Percentiles rank a stretch among this genome's conserved stretches.
These are phyloP conservation scores for Sabatieria punctata DNA, from an alignment of 2,888 invertebrate species.

Conservation along the genomic window DNA sequence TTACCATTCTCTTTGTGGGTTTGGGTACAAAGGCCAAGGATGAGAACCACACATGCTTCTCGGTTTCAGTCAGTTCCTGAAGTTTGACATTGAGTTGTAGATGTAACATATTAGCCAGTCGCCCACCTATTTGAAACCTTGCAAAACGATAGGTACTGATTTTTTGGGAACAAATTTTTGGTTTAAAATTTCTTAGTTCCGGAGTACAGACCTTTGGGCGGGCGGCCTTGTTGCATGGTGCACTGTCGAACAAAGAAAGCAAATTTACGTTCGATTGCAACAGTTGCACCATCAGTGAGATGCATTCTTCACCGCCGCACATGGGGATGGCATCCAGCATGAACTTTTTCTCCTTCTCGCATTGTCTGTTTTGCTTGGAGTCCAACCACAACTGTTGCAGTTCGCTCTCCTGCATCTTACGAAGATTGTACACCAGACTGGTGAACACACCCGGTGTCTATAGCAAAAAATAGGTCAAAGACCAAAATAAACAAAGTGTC, in stretches of 20 bases:
- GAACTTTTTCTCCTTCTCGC: slow-evolving; percentile 32
- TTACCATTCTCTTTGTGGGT: slow-evolving; percentile 36
- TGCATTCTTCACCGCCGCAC: slow-evolving; percentile 62
- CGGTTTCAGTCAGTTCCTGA: slow-evolving; percentile 45
- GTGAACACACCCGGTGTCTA: slow-evolving; percentile 37
- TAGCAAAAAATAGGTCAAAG: slow-evolving; percentile 37
- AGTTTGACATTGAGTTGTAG: slow-evolving; percentile 18
- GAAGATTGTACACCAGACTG: slow-evolving; percentile 34
- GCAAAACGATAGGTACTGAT: too few species aligned
- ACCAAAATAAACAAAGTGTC: too few species aligned
- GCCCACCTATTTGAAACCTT: too few species aligned
- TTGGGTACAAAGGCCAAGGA: slow-evolving; percentile 57
- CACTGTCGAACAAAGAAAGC: not conserved
- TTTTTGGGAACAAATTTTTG: too few species aligned
- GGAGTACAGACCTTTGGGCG: too few species aligned
- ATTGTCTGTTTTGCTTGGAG: slow-evolving; percentile 8
- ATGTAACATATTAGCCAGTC: too few species aligned
- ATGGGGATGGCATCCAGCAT: slow-evolving; percentile 69
- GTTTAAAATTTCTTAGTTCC: too few species aligned
- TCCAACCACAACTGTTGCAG: slow-evolving; percentile 26
- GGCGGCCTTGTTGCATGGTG: too few species aligned
- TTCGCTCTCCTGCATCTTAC: slow-evolving; percentile 28
- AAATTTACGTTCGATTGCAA: slow-evolving; percentile 39
- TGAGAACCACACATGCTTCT: slow-evolving; percentile 61
- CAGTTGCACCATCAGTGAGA: slow-evolving; percentile 63